Evolutionary conservation across 30 jellyfish, hydroid and myxozoan genomes (phyloP).

Genomic region (Cassiopea andromeda): DNA sequence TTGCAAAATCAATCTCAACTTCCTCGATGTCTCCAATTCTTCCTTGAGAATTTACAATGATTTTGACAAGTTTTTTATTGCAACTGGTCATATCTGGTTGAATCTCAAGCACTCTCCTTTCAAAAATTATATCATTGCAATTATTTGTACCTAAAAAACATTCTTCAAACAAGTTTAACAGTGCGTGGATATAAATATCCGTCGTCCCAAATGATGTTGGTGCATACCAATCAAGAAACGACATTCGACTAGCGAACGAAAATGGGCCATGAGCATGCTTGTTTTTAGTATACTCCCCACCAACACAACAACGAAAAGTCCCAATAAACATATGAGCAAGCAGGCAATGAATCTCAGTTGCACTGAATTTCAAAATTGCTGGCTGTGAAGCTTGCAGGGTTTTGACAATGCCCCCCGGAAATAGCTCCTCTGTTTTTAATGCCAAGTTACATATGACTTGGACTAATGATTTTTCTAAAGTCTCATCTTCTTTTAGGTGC

Average conservation of each 20-base stretch:
- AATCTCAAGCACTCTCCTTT: slow-evolving; percentile 3
- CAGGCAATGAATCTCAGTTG: slow-evolving; percentile 13
- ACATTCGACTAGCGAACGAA: slow-evolving; percentile 18
- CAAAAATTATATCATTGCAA: not conserved
- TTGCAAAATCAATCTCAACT: slow-evolving; percentile 40
- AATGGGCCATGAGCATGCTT: slow-evolving; percentile 11
- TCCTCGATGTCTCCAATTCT: slow-evolving; percentile 40
- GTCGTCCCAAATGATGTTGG: not conserved
- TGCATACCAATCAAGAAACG: slow-evolving; percentile 14
- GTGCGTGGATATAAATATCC: slow-evolving; percentile 7
- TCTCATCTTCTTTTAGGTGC: not conserved
- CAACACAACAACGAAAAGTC: slow-evolving; percentile 28
- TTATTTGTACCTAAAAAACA: not conserved
- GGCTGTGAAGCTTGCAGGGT: not conserved
- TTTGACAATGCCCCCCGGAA: slow-evolving; percentile 3
- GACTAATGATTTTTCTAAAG: not conserved
- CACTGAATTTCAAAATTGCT: not conserved
- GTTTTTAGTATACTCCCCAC: not conserved
- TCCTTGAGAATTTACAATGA: slow-evolving; percentile 1
- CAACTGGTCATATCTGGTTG: not conserved
- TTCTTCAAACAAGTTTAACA: slow-evolving; percentile 12
- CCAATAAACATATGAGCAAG: slow-evolving; percentile 49
- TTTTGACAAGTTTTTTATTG: not conserved
- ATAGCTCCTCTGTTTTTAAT: slow-evolving; percentile 24
- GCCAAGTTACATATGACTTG: slow-evolving; percentile 5